Evolutionary conservation across 2,888 invertebrate species (phyloP).

Genomic region (Eumacrocentrus americanus): DNA sequence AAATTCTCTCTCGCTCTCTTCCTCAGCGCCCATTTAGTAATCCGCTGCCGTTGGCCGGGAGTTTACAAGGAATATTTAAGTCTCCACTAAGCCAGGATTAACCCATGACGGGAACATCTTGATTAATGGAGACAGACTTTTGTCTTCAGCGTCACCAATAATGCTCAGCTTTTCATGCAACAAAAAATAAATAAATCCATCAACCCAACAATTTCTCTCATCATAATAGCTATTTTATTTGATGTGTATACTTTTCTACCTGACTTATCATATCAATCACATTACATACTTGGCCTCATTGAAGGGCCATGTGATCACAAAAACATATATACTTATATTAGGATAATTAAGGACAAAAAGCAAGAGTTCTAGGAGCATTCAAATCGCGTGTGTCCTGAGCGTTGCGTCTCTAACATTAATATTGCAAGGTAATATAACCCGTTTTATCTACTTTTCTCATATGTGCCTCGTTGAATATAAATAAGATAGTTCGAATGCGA

Average conservation of each 20-base stretch:
- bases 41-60: slow-evolving; percentile 53
- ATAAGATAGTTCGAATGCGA: slow-evolving; percentile 38
- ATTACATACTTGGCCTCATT: no score
- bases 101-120: slow-evolving; percentile 53
- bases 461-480: slow-evolving; percentile 35
- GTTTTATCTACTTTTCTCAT: slow-evolving; percentile 38
- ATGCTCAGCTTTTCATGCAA: not conserved
- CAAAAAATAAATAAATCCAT: no score
- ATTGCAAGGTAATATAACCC: slow-evolving; percentile 24
- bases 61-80: slow-evolving; percentile 62
- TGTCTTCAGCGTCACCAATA: slow-evolving; percentile 42
- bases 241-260: no score
- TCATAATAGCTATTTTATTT: no score
- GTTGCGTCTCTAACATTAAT: slow-evolving; percentile 24
- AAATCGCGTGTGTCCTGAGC: slow-evolving; percentile 16
- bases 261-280: no score
- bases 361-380: not conserved
- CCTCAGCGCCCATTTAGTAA: slow-evolving; percentile 58
- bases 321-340: no score
- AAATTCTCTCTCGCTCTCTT: slow-evolving; percentile 29
- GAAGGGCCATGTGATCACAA: no score
- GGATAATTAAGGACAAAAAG: slow-evolving; percentile 3
- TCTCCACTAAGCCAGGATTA: slow-evolving; percentile 59
- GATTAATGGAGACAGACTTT: slow-evolving; percentile 56
- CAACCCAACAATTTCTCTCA: no score